phyloP scores from a whole-genome alignment of 2,888 invertebrate species.

The Sthenelais limicola region DNA sequence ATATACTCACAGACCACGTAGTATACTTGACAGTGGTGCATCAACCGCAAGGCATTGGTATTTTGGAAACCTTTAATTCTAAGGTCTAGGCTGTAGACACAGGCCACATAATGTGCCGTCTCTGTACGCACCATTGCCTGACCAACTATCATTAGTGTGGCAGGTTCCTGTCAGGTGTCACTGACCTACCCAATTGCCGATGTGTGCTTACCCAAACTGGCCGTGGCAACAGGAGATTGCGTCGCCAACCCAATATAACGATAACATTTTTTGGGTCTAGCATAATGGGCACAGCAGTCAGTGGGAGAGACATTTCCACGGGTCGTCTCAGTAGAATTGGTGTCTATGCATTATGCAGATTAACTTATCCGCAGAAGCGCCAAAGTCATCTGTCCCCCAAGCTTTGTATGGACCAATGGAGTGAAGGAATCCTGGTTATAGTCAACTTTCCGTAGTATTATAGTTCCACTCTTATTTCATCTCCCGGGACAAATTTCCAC shows the following conservation, averaged over 20 bases:
- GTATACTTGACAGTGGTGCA: too few species aligned
- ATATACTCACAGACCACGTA: too few species aligned
- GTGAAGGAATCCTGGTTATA: neutral
- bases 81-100: too few species aligned
- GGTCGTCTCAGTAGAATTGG: too few species aligned
- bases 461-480: neutral
- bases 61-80: too few species aligned
- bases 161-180: slow-evolving; percentile 22
- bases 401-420: neutral
- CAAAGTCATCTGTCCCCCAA: too few species aligned
- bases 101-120: neutral
- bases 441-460: neutral
- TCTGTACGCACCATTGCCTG: slow-evolving; percentile 11
- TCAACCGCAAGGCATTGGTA: too few species aligned
- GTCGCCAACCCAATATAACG: too few species aligned
- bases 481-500: slow-evolving; percentile 8
- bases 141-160: slow-evolving; percentile 15
- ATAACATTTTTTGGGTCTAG: too few species aligned
- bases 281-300: slow-evolving; percentile 1
- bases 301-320: too few species aligned
- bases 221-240: slow-evolving; percentile 30
- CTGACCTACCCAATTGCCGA: slow-evolving; percentile 1
- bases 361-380: too few species aligned
- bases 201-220: slow-evolving; percentile 8
- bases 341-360: too few species aligned